Conservation (phyloP, 2,113 vertebrate species). For the Nestor notabilis region DNA sequence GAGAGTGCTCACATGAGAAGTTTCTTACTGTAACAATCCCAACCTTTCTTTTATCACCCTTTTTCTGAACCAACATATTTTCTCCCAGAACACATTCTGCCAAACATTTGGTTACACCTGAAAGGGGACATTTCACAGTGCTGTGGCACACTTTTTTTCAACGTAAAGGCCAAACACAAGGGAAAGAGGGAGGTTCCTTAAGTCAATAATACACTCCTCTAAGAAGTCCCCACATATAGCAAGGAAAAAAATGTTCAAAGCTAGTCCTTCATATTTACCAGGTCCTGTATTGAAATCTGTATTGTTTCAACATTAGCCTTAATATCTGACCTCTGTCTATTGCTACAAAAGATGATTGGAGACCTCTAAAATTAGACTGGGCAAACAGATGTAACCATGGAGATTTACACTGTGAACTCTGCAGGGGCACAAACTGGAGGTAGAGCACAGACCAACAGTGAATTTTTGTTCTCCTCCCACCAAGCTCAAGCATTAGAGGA, state of each 20-base stretch:
- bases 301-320: neutral
- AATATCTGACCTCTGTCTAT: neutral
- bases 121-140: neutral
- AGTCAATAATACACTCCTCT: neutral
- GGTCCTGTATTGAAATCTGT: neutral
- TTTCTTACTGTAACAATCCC: neutral
- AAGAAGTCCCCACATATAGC: neutral
- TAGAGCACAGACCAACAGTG: neutral
- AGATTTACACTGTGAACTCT: neutral
- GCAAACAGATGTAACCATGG: slow-evolving; percentile 39
- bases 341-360: neutral
- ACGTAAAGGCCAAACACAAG: neutral
- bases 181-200: neutral
- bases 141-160: neutral
- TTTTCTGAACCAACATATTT: neutral
- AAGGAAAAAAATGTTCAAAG: neutral
- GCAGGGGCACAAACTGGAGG: slow-evolving; percentile 1
- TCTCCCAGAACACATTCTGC: neutral
- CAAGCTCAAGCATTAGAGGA: neutral
- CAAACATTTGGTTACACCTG: neutral
- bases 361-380: slow-evolving; percentile 16
- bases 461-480: slow-evolving; percentile 1
- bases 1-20: neutral
- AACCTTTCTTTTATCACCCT: neutral
- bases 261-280: neutral